Percentiles rank a stretch among this genome's conserved stretches.
These are phyloP conservation scores for Tetanocera ferruginea DNA, from an alignment of 2,888 invertebrate genomes.

Conservation along the genomic window DNA sequence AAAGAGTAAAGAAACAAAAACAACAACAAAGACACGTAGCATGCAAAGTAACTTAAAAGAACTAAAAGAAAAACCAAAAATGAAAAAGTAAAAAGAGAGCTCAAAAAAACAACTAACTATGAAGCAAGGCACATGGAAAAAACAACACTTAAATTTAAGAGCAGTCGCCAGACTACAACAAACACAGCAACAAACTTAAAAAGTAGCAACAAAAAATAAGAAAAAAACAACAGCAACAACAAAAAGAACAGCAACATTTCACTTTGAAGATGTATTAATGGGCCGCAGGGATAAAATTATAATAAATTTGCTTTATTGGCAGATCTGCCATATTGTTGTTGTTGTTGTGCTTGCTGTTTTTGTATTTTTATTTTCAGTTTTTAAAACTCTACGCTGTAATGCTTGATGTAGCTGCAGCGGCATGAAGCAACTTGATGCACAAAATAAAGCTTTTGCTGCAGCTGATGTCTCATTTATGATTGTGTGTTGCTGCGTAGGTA, in stretches of 20 bases:
- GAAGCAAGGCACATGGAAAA: background rate
- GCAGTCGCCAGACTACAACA: constrained; percentile 24
- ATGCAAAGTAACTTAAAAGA: constrained; percentile 46
- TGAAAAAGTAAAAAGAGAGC: background rate
- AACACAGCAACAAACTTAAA: constrained; percentile 9
- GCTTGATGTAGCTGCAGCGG: constrained; percentile 1
- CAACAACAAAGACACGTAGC: constrained; percentile 15
- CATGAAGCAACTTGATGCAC: constrained; percentile 29
- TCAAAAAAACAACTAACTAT: constrained; percentile 4
- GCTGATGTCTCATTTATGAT: constrained; percentile 43
- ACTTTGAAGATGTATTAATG: constrained; percentile 53
- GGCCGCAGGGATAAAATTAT: constrained; percentile 61
- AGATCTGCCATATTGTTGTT: constrained; percentile 45
- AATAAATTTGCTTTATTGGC: constrained; percentile 64
- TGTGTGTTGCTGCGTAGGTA: constrained; percentile 64
- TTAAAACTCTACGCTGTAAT: background rate
- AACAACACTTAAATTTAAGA: constrained; percentile 20
- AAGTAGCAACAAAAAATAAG: background rate
- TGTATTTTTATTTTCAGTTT: background rate
- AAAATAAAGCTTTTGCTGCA: background rate
- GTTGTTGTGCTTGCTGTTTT: constrained; percentile 44
- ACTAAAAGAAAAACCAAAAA: constrained; percentile 2
- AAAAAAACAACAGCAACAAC: constrained; percentile 26
- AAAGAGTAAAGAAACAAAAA: constrained; percentile 8
- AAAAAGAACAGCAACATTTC: constrained; percentile 39